phyloP scores from a whole-genome alignment of 2,113 vertebrate genomes.

The Mesocricetus auratus region DNA sequence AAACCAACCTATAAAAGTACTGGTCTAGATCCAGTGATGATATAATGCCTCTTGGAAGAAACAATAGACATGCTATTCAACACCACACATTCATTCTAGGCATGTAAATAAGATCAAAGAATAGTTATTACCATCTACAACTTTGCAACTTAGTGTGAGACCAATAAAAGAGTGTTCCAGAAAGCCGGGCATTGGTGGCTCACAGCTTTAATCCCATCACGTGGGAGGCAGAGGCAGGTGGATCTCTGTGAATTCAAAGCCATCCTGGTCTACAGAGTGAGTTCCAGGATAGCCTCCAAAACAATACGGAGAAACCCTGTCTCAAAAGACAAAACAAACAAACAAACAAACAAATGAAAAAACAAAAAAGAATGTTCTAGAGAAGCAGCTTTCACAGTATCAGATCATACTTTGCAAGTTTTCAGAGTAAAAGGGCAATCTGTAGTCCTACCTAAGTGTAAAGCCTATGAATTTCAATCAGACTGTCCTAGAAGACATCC shows the following conservation, averaged over 20 bases:
- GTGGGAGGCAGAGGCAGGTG: too few relatives aligned
- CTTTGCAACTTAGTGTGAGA: neutral
- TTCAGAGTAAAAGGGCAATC: neutral
- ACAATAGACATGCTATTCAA: neutral
- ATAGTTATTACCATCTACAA: neutral
- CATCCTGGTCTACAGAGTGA: too few relatives aligned
- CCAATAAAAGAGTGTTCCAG: neutral
- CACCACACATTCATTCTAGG: neutral
- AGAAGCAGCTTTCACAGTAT: neutral
- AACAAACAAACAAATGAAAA: too few relatives aligned
- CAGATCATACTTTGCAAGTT: neutral
- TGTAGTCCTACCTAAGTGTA: neutral
- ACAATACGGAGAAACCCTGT: too few relatives aligned
- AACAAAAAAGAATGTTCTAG: neutral
- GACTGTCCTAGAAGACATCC: neutral
- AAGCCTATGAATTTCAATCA: neutral
- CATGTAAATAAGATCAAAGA: neutral
- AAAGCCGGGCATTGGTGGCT: too few relatives aligned
- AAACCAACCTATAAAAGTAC: neutral
- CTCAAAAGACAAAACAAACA: too few relatives aligned
- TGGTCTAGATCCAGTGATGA: neutral
- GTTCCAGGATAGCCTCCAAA: too few relatives aligned
- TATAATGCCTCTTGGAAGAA: neutral
- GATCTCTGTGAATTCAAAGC: too few relatives aligned
- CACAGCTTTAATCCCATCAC: too few relatives aligned